Base-by-base conservation (phyloP, 2,888 invertebrate genomes). In the Boloria euphrosyne region DNA sequence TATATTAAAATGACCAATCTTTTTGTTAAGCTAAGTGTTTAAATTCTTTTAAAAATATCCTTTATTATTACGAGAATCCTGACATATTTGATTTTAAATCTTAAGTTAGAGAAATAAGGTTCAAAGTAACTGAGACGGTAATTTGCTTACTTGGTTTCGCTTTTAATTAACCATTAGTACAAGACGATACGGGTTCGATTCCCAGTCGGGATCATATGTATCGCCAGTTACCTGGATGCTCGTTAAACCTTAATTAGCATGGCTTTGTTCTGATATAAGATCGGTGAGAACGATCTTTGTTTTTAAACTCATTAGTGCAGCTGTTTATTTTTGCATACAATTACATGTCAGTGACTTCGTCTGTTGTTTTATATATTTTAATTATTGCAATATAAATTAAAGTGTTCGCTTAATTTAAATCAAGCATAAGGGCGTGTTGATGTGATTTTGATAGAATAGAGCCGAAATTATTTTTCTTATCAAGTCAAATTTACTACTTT, bases 241-340 rank as follows among this genome's bases (percentile, higher is more conserved):
- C 51, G 57, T 64, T 64, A 58, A 46, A 64, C 57, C 58, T 64
- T 58, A 64, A 64, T 64, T 64, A 64, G 64, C 64, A 22, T 18
- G 51, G 57, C 51, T 57, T 58, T 64, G 51, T 64, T 58, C 58
- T 51, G 58, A 64, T 64, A 57, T 64, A 59, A 59, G 44, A 64
- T 64, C 51, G 64, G 57, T 64, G 57, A 58, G 64, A 64, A 64
- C 18, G 46, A 58, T 58, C 44, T 58, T 64, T 51, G 58, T 46
- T 57, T 54, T 59, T 49, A 49, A 27, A 59, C 59, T 59, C 59
- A 59, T 59, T 59, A 59, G 59, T 49, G 38, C 27, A 49, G 59
- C 44, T 46, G 46, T 27, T 46, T 53, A 38, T 49, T 59, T 47
- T 58, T 59, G 49, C 31, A 17, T 59, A 59, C 49, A 49, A 31